Percentiles rank a stretch among this genome's conserved stretches.
phyloP scores from a whole-genome alignment of 2,113 vertebrate genomes.

The Blennius ocellaris region DNA sequence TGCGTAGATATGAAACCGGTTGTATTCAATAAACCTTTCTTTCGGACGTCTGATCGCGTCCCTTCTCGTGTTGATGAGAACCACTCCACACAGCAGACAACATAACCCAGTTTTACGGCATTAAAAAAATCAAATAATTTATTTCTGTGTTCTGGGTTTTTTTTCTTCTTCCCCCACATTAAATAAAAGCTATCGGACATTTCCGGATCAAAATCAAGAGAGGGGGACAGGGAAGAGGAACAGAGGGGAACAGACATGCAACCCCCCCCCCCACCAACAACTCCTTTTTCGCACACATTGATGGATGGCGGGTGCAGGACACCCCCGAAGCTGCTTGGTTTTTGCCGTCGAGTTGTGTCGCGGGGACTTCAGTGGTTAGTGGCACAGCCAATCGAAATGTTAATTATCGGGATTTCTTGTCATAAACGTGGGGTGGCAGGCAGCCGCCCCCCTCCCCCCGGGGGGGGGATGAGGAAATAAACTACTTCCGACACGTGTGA shows the following conservation, averaged over 20 bases:
- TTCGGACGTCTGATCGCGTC: constrained; percentile 26
- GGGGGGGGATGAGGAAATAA: no score
- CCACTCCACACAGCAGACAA: constrained; percentile 58
- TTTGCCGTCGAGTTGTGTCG: not conserved
- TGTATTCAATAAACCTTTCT: constrained; percentile 63
- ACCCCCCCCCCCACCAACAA: no score
- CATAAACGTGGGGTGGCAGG: constrained; percentile 27
- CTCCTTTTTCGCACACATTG: constrained; percentile 35
- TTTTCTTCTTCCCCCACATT: constrained; percentile 66
- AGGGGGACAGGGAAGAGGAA: constrained; percentile 38
- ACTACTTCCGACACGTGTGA: constrained; percentile 33
- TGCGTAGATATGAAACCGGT: constrained; percentile 51
- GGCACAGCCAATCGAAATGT: constrained; percentile 1
- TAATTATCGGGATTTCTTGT: constrained; percentile 19
- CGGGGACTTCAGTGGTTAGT: constrained; percentile 11
- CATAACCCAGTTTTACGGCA: constrained; percentile 67
- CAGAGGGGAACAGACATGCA: constrained; percentile 72
- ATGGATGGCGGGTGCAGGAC: constrained; percentile 41
- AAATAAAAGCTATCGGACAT: constrained; percentile 82
- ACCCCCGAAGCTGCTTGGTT: constrained; percentile 11
- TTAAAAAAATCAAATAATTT: constrained; percentile 83
- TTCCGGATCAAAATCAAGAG: constrained; percentile 74
- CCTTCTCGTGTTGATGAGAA: not conserved
- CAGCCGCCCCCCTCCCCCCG: no score
- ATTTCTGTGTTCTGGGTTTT: constrained; percentile 79